These are phyloP conservation scores for Stenurella melanura DNA, from an alignment of 2,888 invertebrate species.

Conservation along the genomic window DNA sequence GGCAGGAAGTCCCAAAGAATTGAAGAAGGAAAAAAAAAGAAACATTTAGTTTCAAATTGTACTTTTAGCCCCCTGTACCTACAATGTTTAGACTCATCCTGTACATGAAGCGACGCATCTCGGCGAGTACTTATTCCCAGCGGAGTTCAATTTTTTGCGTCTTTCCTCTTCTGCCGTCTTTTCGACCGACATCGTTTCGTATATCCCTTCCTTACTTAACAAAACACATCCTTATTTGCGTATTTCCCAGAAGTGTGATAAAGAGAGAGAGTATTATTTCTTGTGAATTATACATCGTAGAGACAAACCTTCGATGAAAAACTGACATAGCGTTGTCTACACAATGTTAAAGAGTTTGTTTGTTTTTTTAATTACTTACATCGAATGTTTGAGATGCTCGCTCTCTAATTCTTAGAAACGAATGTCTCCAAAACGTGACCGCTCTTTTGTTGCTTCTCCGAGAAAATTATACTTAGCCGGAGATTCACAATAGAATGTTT, in stretches of 20 bases:
- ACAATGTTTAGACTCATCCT: neutral
- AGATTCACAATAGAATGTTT: constrained; percentile 5
- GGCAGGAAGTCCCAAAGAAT: no score
- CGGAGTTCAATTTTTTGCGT: constrained; percentile 16
- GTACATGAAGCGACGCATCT: neutral
- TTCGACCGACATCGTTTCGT: neutral
- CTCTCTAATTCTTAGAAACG: constrained; percentile 59
- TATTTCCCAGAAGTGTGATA: constrained; percentile 33
- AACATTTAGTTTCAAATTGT: no score
- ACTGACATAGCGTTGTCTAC: constrained; percentile 57
- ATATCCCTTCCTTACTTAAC: neutral
- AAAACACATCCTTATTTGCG: constrained; percentile 26
- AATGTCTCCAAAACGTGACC: constrained; percentile 59
- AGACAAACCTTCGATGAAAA: constrained; percentile 47
- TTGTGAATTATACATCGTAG: constrained; percentile 37
- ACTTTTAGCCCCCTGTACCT: no score
- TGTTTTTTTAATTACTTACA: constrained; percentile 62
- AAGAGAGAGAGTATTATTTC: constrained; percentile 26
- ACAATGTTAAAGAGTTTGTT: constrained; percentile 61
- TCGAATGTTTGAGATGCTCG: constrained; percentile 59
- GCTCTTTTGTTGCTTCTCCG: constrained; percentile 22
- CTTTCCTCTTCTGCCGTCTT: neutral
- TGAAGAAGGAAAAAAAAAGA: no score
- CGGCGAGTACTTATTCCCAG: neutral
- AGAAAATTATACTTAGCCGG: constrained; percentile 8